These are phyloP conservation scores for Paelopatides confundens DNA, from an alignment of 53 echinoderm and acorn worm genomes.

Conservation along the genomic window DNA sequence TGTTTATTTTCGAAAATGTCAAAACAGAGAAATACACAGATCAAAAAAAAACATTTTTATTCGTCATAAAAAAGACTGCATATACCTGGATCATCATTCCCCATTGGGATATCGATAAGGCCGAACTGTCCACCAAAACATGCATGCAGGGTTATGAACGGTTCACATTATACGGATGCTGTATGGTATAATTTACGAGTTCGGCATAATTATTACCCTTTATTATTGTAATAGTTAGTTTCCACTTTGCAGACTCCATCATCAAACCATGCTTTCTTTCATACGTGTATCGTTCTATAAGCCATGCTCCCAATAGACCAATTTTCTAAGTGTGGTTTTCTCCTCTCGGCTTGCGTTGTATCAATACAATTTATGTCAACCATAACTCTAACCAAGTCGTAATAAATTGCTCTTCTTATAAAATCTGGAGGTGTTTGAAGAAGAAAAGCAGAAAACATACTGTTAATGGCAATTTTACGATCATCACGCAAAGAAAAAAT, in stretches of 20 bases:
- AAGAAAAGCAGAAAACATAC: slow-evolving; percentile 5
- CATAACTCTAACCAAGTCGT: not conserved
- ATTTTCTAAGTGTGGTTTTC: slow-evolving; percentile 19
- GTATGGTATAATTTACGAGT: slow-evolving; percentile 15
- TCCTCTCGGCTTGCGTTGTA: not conserved
- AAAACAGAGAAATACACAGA: no score
- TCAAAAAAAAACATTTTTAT: no score
- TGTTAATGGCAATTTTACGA: slow-evolving; percentile 31
- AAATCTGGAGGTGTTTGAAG: slow-evolving; percentile 22
- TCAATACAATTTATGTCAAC: slow-evolving; percentile 6
- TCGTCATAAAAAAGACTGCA: no score
- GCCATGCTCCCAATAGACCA: slow-evolving; percentile 10
- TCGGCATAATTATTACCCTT: not conserved
- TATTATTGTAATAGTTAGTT: not conserved
- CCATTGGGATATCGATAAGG: no score
- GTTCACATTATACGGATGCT: no score
- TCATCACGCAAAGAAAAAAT: not conserved
- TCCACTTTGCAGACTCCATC: not conserved
- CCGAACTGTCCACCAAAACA: no score
- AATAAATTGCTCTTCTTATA: slow-evolving; percentile 4
- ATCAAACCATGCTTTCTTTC: not conserved
- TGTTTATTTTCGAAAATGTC: no score
- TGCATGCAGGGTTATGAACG: no score
- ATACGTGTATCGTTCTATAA: not conserved
- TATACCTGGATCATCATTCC: no score